Base-by-base conservation (phyloP, 2,797 vertebrate genomes). In the Pantherophis vulpinus region DNA sequence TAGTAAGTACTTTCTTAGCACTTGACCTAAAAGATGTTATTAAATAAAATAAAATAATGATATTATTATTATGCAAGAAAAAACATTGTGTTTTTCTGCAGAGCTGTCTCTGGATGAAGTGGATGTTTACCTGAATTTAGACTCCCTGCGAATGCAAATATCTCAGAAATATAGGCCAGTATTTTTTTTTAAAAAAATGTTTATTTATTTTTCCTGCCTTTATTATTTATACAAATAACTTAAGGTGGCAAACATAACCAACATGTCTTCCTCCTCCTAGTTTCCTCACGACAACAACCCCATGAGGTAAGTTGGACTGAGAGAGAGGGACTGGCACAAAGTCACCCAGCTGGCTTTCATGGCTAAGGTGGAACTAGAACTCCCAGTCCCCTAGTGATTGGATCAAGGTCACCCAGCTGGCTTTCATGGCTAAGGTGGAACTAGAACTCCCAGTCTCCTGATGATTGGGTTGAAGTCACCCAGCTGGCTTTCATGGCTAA, bases 401-500 rank as follows among this genome's bases (percentile, higher is more conserved):
- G 23, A 0, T 3, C 8, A 0, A 20, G 25, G 2, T 10, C 59
- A 60, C 59, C 2, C 8, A 25, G 23, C 2, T 1, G 23, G 59
- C 7, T 37, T 37, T 37, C 37, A 56, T 55, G 55, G 55, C 55
- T 55, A 55, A 55, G 12, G 55, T 12, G 55, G 2, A 13, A 55
- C 55, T 55, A 55, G 55, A 55, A 13, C 2, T 55, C 55, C 2
- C 55, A 55, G 55, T 55, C 55, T 0, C 55, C 55, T 55, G 0
- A 3, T 55, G 55, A 55, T 55, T 55, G 55, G 12, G 0, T 12
- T 0, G 0, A 55, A 55, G 12, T 13, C 55, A 55, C 55, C 2
- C 55, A 55, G 12, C 2, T 55, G 12, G 2, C 11, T 55, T 13
- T 55, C 12, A 55, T 55, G 55, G 12, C 12, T 55, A 55, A 55